Conservation (phyloP, 2,797 vertebrate genomes). For the Dallia pectoralis region DNA sequence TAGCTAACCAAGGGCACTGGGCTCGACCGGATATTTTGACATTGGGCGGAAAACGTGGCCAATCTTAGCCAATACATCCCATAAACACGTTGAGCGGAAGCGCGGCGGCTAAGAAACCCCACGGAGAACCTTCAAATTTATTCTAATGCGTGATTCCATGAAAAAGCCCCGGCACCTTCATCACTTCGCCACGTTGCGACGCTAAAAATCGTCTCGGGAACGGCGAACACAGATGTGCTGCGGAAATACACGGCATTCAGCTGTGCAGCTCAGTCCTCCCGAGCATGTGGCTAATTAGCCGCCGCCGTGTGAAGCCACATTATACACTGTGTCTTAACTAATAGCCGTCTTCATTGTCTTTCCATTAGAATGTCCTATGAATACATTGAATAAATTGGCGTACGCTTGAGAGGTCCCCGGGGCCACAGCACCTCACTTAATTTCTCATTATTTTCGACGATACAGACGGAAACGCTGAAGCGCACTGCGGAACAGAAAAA, state of each 20-base stretch:
- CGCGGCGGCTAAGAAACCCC: neutral
- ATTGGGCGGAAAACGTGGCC: too few relatives aligned
- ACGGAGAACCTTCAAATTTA: neutral
- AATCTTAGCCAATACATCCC: neutral
- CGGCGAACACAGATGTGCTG: neutral
- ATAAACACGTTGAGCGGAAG: neutral
- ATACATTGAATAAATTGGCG: constrained; percentile 6
- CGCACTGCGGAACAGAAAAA: neutral
- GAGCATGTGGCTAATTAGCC: neutral
- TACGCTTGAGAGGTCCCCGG: neutral
- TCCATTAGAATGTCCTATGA: neutral
- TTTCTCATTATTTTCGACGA: neutral
- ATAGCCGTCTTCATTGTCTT: neutral
- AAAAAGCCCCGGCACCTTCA: neutral
- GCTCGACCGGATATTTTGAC: too few relatives aligned
- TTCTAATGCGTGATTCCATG: neutral
- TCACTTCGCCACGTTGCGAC: neutral
- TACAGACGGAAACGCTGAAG: neutral
- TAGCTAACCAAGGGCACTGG: too few relatives aligned
- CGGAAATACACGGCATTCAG: neutral
- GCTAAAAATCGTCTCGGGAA: neutral
- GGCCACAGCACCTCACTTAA: neutral
- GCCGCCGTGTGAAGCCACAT: constrained; percentile 2
- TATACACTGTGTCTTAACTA: constrained; percentile 5
- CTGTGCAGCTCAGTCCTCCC: neutral